Percentiles rank a stretch among this genome's conserved stretches.
Conservation (phyloP, 30 jellyfish, hydroid and myxozoan species). For the Pseudorhiza aurosa region DNA sequence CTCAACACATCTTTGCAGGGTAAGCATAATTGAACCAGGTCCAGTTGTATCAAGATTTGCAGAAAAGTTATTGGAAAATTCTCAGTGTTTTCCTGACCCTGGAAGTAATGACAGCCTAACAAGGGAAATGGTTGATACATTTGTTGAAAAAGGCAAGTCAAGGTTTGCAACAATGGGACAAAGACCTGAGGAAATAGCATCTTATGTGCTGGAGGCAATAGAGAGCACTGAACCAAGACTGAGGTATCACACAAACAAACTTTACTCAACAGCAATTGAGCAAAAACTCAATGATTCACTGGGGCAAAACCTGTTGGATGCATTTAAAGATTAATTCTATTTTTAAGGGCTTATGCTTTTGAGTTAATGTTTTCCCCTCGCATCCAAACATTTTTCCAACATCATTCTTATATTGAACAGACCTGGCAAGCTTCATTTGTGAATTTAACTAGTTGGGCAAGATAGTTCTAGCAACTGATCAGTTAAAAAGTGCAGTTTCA, state of each 20-base stretch:
- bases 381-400: too few relatives aligned
- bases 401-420: too few relatives aligned
- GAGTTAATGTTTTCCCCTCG: too few relatives aligned
- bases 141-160: slow-evolving; percentile 70
- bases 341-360: too few relatives aligned
- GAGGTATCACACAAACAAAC: slow-evolving; percentile 45
- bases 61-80: slow-evolving; percentile 9
- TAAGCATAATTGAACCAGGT: slow-evolving; percentile 63
- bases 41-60: slow-evolving; percentile 52
- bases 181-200: slow-evolving; percentile 49
- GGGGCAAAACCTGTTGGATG: background rate
- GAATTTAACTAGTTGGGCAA: too few relatives aligned
- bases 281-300: slow-evolving; percentile 29
- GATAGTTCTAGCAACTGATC: too few relatives aligned
- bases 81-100: background rate
- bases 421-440: too few relatives aligned
- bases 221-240: slow-evolving; percentile 26
- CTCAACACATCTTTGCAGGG: slow-evolving; percentile 40
- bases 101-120: slow-evolving; percentile 37
- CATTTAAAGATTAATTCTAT: background rate
- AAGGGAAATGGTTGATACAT: slow-evolving; percentile 52
- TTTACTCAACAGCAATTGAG: slow-evolving; percentile 55
- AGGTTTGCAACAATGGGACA: slow-evolving; percentile 81
- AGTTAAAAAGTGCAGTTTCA: too few relatives aligned
- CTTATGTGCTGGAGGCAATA: slow-evolving; percentile 32